A percentile compares a stretch with the other conserved stretches of the same genome.
Conservation (phyloP, 2,888 invertebrate species). For the Orchesellides sinensis region DNA sequence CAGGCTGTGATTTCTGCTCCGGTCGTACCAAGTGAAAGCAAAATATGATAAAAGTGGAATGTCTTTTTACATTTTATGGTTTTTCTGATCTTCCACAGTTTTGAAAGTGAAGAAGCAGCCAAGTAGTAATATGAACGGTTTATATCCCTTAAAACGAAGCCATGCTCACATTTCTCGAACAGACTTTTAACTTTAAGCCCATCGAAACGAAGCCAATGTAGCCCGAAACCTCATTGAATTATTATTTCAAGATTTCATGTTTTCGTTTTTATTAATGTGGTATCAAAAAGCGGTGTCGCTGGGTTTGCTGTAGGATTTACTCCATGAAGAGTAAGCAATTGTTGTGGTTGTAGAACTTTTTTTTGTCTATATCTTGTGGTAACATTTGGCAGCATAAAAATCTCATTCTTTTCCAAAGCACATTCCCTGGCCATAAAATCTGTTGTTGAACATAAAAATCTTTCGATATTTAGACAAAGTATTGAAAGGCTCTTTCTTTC, state of each 20-base stretch:
- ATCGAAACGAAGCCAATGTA: neutral
- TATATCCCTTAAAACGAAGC: neutral
- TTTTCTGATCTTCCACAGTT: constrained; percentile 39
- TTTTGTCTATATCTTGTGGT: constrained; percentile 36
- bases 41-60: constrained; percentile 57
- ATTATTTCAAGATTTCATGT: constrained; percentile 60
- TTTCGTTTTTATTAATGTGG: constrained; percentile 60
- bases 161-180: constrained; percentile 14
- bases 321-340: constrained; percentile 56
- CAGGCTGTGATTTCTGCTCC: constrained; percentile 31
- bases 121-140: neutral
- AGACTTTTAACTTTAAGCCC: constrained; percentile 48
- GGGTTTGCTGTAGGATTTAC: neutral
- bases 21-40: constrained; percentile 39
- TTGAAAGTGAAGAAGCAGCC: constrained; percentile 32
- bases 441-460: constrained; percentile 43
- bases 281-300: constrained; percentile 49
- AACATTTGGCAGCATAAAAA: constrained; percentile 58
- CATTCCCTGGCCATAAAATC: constrained; percentile 58
- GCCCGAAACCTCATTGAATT: constrained; percentile 50
- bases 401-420: constrained; percentile 57
- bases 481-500: no score
- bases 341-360: constrained; percentile 55
- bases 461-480: constrained; percentile 44
- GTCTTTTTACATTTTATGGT: constrained; percentile 63